Conservation (phyloP, 2,797 vertebrate species). For the Cuculus canorus region DNA sequence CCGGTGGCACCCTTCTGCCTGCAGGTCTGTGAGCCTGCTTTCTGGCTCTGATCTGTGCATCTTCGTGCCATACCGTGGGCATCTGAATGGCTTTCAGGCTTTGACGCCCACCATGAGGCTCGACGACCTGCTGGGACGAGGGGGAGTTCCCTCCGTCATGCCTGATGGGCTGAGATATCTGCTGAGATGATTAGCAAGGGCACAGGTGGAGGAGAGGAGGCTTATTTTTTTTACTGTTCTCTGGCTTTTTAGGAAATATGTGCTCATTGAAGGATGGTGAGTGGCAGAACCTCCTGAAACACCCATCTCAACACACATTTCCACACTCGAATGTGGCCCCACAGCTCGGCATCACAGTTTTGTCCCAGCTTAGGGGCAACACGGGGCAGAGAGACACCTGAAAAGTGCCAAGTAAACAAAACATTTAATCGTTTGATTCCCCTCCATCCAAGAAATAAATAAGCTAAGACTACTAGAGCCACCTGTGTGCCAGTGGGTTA, state of each 20-base stretch:
- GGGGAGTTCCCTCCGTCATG: background rate
- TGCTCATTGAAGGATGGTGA: background rate
- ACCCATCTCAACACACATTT: background rate
- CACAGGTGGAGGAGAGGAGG: background rate
- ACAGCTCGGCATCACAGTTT: background rate
- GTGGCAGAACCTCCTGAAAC: background rate
- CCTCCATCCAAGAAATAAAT: rapidly evolving
- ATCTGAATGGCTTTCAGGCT: background rate
- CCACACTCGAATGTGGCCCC: background rate
- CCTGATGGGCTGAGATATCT: background rate
- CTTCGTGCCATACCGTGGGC: rapidly evolving
- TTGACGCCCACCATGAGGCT: background rate
- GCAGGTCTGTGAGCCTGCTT: background rate
- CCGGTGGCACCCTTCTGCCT: background rate
- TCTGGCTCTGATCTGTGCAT: rapidly evolving
- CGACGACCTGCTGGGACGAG: background rate
- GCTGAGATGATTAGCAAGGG: background rate
- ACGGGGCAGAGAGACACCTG: background rate
- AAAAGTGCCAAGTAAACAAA: background rate
- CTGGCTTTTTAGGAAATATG: background rate
- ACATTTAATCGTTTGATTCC: background rate
- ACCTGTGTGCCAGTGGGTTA: background rate
- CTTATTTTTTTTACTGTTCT: background rate
- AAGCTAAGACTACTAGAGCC: background rate
- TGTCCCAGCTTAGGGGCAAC: background rate